Conservation (phyloP, 2,113 vertebrate genomes). For the Pelmatolapia mariae region DNA sequence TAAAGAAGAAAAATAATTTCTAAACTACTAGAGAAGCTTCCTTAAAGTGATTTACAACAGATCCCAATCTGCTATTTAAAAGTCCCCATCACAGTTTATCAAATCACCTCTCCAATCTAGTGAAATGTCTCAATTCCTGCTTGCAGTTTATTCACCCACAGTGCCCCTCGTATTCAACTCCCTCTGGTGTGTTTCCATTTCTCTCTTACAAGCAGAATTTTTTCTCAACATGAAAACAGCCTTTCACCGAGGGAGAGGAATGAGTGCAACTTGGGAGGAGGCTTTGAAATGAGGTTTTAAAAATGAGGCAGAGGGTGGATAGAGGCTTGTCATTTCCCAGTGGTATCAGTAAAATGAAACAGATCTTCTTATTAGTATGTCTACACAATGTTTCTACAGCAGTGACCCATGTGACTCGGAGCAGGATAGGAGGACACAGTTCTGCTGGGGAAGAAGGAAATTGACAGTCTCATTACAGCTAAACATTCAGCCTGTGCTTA, state of each 20-base stretch:
- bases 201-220: neutral
- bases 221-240: neutral
- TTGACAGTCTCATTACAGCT: constrained; percentile 53
- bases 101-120: neutral
- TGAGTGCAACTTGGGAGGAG: neutral
- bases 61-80: neutral
- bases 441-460: constrained; percentile 1
- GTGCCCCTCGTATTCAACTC: neutral
- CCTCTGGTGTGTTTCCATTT: neutral
- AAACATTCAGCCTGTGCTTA: constrained; percentile 33
- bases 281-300: constrained; percentile 13
- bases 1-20: neutral
- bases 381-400: neutral
- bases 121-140: neutral
- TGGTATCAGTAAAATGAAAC: constrained; percentile 21
- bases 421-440: neutral
- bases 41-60: neutral
- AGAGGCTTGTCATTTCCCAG: neutral
- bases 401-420: constrained; percentile 3
- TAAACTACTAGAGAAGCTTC: neutral
- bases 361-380: constrained; percentile 21
- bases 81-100: neutral
- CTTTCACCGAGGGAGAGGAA: neutral
- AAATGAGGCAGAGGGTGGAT: neutral
- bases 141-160: neutral